Percentiles rank a stretch among this genome's conserved stretches.
Evolutionary conservation across 2,113 vertebrate species (phyloP).

Genomic region (Taurulus bubalis): DNA sequence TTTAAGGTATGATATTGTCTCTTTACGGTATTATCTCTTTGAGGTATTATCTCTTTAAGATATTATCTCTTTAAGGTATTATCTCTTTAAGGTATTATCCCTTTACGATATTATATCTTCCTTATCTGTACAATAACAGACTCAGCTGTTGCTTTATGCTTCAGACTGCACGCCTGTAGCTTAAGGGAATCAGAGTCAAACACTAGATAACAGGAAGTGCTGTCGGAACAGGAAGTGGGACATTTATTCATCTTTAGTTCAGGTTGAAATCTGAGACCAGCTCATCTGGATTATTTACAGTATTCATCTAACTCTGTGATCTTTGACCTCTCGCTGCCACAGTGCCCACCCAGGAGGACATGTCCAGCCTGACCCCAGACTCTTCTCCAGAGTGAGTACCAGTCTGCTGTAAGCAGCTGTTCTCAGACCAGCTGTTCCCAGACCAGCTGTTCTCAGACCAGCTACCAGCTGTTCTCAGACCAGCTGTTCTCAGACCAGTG

Average conservation of each 20-base stretch:
- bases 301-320: neutral
- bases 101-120: neutral
- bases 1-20: too few species aligned
- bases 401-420: too few species aligned
- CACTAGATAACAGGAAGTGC: neutral
- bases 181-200: slow-evolving; percentile 1
- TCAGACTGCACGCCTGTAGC: neutral
- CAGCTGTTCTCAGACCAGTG: too few species aligned
- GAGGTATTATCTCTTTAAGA: neutral
- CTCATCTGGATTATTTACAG: neutral
- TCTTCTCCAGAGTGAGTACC: slow-evolving; percentile 97
- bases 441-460: too few species aligned
- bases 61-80: slow-evolving; percentile 9
- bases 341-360: slow-evolving; percentile 99
- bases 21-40: too few species aligned
- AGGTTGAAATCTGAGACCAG: neutral
- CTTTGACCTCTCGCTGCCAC: slow-evolving; percentile 53
- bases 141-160: slow-evolving; percentile 4
- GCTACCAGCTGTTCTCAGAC: too few species aligned
- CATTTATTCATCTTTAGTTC: neutral
- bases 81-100: too few species aligned
- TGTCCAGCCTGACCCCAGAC: slow-evolving; percentile 98
- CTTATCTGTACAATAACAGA: slow-evolving; percentile 20
- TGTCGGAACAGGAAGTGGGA: slow-evolving; percentile 29
- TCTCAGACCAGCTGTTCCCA: too few species aligned